Evolutionary conservation across 2,113 vertebrate genomes (phyloP).

Genomic region (Nipponia nippon): DNA sequence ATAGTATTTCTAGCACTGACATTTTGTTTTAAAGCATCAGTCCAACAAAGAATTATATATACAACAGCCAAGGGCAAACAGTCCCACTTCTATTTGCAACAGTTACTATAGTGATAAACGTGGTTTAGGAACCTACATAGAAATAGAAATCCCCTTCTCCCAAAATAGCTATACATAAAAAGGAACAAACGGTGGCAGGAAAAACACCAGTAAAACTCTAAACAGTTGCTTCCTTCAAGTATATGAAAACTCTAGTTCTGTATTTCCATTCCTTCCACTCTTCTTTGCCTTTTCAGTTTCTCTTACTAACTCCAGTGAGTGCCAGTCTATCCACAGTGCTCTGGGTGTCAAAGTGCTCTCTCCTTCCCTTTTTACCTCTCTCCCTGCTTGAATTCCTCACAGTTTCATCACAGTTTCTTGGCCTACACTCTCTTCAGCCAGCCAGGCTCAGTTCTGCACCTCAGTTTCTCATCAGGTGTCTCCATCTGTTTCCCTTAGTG

Average conservation of each 20-base stretch:
- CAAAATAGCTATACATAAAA: slow-evolving; percentile 21
- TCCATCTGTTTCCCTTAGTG: neutral
- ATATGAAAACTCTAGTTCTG: neutral
- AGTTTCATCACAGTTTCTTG: neutral
- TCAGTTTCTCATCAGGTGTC: neutral
- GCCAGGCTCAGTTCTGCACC: neutral
- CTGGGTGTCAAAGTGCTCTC: neutral
- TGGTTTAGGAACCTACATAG: slow-evolving; percentile 19
- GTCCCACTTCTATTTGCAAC: slow-evolving; percentile 5
- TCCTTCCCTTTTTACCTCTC: fast-evolving
- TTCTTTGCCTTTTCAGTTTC: neutral
- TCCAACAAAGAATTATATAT: neutral
- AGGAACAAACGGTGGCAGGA: neutral
- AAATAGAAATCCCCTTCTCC: slow-evolving; percentile 43
- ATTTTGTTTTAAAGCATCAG: neutral
- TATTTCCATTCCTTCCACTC: neutral
- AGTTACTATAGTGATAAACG: neutral
- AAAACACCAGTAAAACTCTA: neutral
- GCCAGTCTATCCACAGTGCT: neutral
- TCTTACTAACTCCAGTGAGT: neutral
- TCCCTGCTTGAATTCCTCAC: neutral
- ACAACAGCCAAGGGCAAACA: neutral
- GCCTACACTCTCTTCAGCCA: neutral
- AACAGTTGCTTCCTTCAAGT: slow-evolving; percentile 15
- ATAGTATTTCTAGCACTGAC: neutral